A percentile compares a stretch with the other conserved stretches of the same genome.
These are phyloP conservation scores for Etheostoma nigrum DNA, from an alignment of 2,797 vertebrate species.

Conservation along the genomic window DNA sequence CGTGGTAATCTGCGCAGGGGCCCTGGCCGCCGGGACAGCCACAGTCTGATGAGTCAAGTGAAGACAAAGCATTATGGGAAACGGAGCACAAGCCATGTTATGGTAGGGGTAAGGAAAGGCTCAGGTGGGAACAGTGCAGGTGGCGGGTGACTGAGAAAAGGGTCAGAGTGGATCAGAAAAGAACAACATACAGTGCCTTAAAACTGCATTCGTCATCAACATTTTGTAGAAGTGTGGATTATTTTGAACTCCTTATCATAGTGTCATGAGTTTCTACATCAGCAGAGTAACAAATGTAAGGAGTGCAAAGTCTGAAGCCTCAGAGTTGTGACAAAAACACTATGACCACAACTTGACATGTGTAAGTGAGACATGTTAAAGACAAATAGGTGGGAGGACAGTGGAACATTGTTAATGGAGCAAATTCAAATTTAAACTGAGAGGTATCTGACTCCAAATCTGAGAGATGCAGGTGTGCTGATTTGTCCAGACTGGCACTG, in stretches of 20 bases:
- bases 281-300: constrained; percentile 1
- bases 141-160: constrained; percentile 56
- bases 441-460: constrained; percentile 2
- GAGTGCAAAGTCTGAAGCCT: constrained; percentile 5
- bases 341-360: constrained; percentile 5
- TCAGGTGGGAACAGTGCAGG: constrained; percentile 69
- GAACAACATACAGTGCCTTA: constrained; percentile 13
- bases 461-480: background rate
- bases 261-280: background rate
- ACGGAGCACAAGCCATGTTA: constrained; percentile 75
- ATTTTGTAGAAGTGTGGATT: background rate
- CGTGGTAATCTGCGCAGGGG: constrained; percentile 91
- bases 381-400: background rate
- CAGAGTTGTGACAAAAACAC: constrained; percentile 8
- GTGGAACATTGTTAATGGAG: background rate
- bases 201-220: background rate
- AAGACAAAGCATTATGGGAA: constrained; percentile 90
- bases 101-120: constrained; percentile 65
- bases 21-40: constrained; percentile 89
- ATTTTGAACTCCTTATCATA: background rate
- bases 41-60: constrained; percentile 91
- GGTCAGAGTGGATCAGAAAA: constrained; percentile 57
- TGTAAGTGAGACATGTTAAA: constrained; percentile 2
- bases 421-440: background rate
- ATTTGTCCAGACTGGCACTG: constrained; percentile 48